Base-by-base conservation (phyloP, 1,140 invertebrate genomes). In the Lepidurus packardi region DNA sequence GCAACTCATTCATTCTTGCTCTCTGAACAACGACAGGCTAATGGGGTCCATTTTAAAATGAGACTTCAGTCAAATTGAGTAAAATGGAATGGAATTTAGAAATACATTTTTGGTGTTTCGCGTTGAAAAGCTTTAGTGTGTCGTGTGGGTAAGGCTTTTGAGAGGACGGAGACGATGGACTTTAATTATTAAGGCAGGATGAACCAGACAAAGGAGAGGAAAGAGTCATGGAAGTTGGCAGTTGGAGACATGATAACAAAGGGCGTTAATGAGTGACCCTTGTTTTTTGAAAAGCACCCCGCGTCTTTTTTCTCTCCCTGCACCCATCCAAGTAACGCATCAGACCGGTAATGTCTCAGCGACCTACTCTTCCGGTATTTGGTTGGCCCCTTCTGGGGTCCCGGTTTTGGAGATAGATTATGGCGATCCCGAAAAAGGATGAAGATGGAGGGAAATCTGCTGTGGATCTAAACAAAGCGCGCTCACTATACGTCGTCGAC, bases 361-460 rank as follows among this genome's bases (percentile, higher is more conserved):
- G 53, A 65, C 53, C 53, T 65, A 65, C 53, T 65, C 53, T 65
- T 65, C 53, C 53, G 53, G 53, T 65, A 65, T 65, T 65, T 65
- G 53, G 16, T 3, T 65, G 7, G 53, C 53, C 21, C 53, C 21
- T 65, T 65, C 53, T 13, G 53, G 21, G 9, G 13, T 21, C 16
- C 53, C 8, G 21, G 53, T 13, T 0, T 0, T 13, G 53, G 9
- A 65, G 53, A 65, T 65, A 65, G 53, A 65, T 65, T 21, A 3
- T 65, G 21, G 53, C 9, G 53, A 65, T 65, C 53, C 13, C 21
- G 16, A 7, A 1, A 21, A 65, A 65, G 53, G 53, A 65, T 65
- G 53, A 16, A 65, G 53, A 21, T 65, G 53, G 53, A 65, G 53
- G 21, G 53, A 21, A 65, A 65, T 65, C 53, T 16, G 16, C 21